Base-by-base conservation (phyloP, 64 coral and sea anemone species). In the Acropora tenuis region DNA sequence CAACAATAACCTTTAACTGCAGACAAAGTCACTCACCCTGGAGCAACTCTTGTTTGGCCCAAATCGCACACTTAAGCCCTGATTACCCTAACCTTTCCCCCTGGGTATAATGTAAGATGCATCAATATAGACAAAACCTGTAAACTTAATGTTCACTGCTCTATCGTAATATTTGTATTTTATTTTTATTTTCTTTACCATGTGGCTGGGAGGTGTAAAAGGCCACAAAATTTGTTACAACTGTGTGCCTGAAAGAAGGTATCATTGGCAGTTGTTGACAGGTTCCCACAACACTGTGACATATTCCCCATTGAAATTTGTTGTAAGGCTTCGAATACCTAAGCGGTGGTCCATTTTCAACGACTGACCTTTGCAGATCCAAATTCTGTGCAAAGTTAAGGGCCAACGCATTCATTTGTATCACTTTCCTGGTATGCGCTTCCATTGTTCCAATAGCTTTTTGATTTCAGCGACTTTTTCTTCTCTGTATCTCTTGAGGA, bases 231-330 rank as follows among this genome's bases (percentile, higher is more conserved):
- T 65, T 93, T 60, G 43, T 93, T 88, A 45, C 92, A 93, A 59
- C 43, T 63, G 69, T 93, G 92, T 6, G 42, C 80, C 12, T 74
- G 41, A 19, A 74, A 40, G 67, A 93, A 93, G 11, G 10, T 80
- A 52, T 93, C 77, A 73, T 88, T 93, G 6, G 84, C 91, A 50
- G 52, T 16, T 9, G 5, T 73, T 43, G 91, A 93, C 46, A 93
- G 60, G 18, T 93, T 93, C 8, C 91, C 91, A 48, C 16, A 83
- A 77, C 92, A 89, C 43, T 6, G 90, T 86, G n/a, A 92, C 90
- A 60, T 47, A 86, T 46, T 92, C 83, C 2, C 65, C 65, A 16
- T 92, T 87, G 2, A 92, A 16, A 2, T 43, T 47, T 8, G 20
- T 40, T 74, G 44, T 72, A 69, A 20, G 80, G 76, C 41, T 88